These are phyloP conservation scores for Alloscopus bannaensis DNA, from an alignment of 2,888 invertebrate species.

Conservation along the genomic window DNA sequence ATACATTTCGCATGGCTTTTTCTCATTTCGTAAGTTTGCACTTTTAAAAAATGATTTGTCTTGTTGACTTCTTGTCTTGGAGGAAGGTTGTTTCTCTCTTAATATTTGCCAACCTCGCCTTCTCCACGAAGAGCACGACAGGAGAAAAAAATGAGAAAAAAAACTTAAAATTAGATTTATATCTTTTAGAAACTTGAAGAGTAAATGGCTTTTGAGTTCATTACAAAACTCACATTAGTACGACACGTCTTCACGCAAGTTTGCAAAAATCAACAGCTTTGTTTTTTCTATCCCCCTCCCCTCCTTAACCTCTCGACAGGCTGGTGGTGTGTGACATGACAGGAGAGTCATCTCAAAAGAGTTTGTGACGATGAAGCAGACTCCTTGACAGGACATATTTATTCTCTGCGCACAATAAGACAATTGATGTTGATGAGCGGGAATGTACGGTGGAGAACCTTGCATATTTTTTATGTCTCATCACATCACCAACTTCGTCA, in stretches of 20 bases:
- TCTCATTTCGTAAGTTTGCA: background rate
- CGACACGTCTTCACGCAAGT: too few relatives aligned
- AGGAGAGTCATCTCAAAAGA: slow-evolving; percentile 9
- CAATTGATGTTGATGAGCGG: slow-evolving; percentile 14
- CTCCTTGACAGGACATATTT: background rate
- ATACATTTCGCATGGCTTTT: slow-evolving; percentile 6
- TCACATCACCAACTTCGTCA: too few relatives aligned
- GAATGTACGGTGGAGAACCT: background rate
- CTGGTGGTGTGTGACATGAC: background rate
- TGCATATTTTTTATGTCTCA: slow-evolving; percentile 10
- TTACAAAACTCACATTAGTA: too few relatives aligned
- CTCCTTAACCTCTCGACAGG: background rate
- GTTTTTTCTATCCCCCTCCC: too few relatives aligned
- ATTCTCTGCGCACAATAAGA: slow-evolving; percentile 1
- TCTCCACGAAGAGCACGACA: too few relatives aligned
- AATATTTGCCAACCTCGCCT: slow-evolving; percentile 4
- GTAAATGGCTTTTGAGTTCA: background rate
- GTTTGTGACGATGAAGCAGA: background rate
- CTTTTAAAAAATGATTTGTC: slow-evolving; percentile 4
- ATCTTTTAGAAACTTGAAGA: background rate
- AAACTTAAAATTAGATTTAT: too few relatives aligned
- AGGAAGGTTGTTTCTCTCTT: background rate
- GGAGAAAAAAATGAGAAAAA: background rate
- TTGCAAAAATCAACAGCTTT: too few relatives aligned
- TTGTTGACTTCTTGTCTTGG: background rate